Evolutionary conservation across 2,113 vertebrate species (phyloP), one percentile per base, ranked within the genome.

Genomic region (Pelecanoides urinatrix): DNA sequence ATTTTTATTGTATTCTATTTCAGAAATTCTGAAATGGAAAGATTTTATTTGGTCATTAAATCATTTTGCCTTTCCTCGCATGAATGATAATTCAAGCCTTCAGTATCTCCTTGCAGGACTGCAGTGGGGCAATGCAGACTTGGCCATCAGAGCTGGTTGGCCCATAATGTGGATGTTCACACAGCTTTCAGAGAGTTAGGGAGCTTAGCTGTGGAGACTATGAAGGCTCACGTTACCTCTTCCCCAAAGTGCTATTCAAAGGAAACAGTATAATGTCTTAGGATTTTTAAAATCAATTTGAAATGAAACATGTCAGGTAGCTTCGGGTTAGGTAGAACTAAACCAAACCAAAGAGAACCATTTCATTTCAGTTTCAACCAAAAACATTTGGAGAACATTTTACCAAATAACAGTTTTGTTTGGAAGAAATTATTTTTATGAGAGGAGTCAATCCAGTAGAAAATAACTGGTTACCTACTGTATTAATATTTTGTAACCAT

Each of bases 141-240:
- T 66, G 44, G 25, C n/a, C 19, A 10, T 11, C 15, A 30, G 27
- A 59, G 42, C 20, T 59, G 38, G 13, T 3, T 63, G 62, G 21
- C 17, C 49, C 5, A 1, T 12, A 8, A 10, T 1, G 4, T 1
- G 0, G 5, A 9, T 17, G 5, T 22, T 72, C 36, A 52, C 3
- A 5, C 6, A 50, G 13, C 16, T 56, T 56, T 80, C 11, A 11
- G 26, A 66, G 10, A 7, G 9, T 5, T 52, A 6, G 7, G 36
- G 4, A 55, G 3, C 19, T 78, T 36, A 44, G 27, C 27, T 45
- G 73, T 71, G 29, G n/a, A 62, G 52, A 7, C 10, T 36, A 4
- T 26, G 40, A n/a, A 72, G 22, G 22, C n/a, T 62, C 38, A 36
- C 0, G 0, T 49, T 63, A 17, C 26, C 11, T 67, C 25, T 42